Base-by-base conservation (phyloP, 2,797 vertebrate species). In the Hemibagrus guttatus region DNA sequence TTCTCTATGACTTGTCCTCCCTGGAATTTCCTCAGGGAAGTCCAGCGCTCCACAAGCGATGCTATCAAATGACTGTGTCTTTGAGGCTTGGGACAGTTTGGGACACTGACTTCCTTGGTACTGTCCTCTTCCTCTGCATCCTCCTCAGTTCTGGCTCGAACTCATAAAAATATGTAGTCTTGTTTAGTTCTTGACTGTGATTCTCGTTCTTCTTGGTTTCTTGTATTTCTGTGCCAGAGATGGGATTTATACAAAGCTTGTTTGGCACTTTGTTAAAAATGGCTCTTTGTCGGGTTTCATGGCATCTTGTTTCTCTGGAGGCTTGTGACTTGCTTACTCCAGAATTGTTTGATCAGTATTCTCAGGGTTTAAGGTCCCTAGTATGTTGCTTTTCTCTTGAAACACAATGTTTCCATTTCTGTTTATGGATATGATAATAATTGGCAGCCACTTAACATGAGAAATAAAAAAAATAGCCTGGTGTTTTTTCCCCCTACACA, bases 11-110 rank as follows among this genome's bases (percentile, higher is more conserved):
- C 93, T 92, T 89, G 84, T 91, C 91, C 86, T 91, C 42, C 1
- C 84, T 93, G 94, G 93, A 89, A 93, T 95, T 95, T 95, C 93
- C 93, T 95, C 90, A 91, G 90, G 92, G 92, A 93, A 90, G 88
- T 91, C 93, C 72, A 91, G 87, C 86, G 49, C 87, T 89, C 58
- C 31, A n/a, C 68, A 56, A 86, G 90, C 0, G 66, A 85, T 63
- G 0, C 89, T 91, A 88, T 88, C 88, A 85, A 83, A 71, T 68
- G 46, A 28, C 86, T 59, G 79, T 87, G 42, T 14, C 78, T 83
- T 85, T 89, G 71, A 83, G 85, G 69, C 83, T 17, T 0, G 14
- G 80, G 84, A 74, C 80, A 54, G 84, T 85, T 85, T 68, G 49
- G 56, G 71, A 63, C 64, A 28, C 66, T 23, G 63, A 78, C 71